Percentiles rank a stretch among this genome's conserved stretches.
These are phyloP conservation scores for Ctenochaetus hawaiiensis DNA, from an alignment of 2,797 vertebrate species.

Conservation along the genomic window DNA sequence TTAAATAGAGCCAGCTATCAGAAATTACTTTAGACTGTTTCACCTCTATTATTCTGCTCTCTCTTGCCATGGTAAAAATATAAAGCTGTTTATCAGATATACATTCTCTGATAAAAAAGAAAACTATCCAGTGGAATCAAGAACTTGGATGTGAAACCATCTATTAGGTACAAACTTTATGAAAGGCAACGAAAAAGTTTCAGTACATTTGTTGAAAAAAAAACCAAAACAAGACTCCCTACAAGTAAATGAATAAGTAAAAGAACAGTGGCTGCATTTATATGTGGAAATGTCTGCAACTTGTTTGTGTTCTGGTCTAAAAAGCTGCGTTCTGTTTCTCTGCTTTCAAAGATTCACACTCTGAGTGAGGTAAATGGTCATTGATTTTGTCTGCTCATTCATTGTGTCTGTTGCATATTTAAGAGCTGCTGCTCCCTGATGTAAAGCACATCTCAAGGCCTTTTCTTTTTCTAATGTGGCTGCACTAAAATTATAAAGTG, in stretches of 20 bases:
- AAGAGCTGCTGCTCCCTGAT: constrained; percentile 17
- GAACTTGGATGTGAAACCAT: no score
- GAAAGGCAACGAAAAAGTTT: neutral
- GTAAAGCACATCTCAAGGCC: constrained; percentile 14
- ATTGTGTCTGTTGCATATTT: constrained; percentile 41
- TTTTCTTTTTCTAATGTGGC: constrained; percentile 5
- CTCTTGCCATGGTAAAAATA: neutral
- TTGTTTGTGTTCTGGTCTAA: constrained; percentile 2
- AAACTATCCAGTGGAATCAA: no score
- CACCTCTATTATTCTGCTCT: no score
- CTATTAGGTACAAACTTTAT: neutral
- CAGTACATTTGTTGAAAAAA: neutral
- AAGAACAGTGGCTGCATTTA: neutral
- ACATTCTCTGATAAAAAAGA: no score
- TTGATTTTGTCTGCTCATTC: constrained; percentile 27
- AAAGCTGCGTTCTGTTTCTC: neutral
- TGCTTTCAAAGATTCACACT: constrained; percentile 25
- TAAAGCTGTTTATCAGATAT: neutral
- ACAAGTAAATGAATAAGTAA: neutral
- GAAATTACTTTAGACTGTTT: neutral
- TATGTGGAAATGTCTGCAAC: neutral
- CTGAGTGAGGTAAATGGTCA: constrained; percentile 28
- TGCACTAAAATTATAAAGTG: constrained; percentile 17
- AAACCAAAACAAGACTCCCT: neutral
- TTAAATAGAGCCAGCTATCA: neutral